Evolutionary conservation across 2,797 vertebrate genomes (phyloP).

Genomic region (Ctenochaetus hawaiiensis): DNA sequence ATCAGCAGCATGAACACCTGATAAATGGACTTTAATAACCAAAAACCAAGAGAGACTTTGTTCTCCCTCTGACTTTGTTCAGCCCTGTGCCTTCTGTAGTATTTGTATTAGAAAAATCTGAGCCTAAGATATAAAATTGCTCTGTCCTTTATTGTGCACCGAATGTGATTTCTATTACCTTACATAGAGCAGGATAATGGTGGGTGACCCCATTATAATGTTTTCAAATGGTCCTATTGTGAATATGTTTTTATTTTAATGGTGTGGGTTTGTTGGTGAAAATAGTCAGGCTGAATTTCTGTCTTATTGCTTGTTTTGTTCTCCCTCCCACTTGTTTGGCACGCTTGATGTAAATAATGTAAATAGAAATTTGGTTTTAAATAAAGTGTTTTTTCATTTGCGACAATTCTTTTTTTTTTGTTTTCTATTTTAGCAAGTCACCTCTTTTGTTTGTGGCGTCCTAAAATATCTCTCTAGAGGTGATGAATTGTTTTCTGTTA

Average conservation of each 20-base stretch:
- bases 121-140: background rate
- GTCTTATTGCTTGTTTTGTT: background rate
- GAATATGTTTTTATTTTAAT: background rate
- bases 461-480: constrained; percentile 1
- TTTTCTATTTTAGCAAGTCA: background rate
- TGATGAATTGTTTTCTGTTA: background rate
- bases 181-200: background rate
- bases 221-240: constrained; percentile 3
- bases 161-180: background rate
- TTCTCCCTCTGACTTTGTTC: background rate
- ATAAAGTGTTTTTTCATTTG: constrained; percentile 31
- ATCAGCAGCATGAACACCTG: background rate
- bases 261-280: background rate
- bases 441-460: background rate
- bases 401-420: background rate
- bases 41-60: background rate
- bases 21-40: background rate
- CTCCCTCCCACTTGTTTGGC: constrained; percentile 16
- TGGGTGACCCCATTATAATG: background rate
- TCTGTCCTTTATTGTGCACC: background rate
- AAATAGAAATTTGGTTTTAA: constrained; percentile 28
- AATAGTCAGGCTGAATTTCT: background rate
- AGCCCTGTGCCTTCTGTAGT: background rate
- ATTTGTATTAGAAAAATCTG: background rate
- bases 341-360: constrained; percentile 32